Base-by-base conservation (phyloP, 2,797 vertebrate species). In the Phaenicophaeus curvirostris region DNA sequence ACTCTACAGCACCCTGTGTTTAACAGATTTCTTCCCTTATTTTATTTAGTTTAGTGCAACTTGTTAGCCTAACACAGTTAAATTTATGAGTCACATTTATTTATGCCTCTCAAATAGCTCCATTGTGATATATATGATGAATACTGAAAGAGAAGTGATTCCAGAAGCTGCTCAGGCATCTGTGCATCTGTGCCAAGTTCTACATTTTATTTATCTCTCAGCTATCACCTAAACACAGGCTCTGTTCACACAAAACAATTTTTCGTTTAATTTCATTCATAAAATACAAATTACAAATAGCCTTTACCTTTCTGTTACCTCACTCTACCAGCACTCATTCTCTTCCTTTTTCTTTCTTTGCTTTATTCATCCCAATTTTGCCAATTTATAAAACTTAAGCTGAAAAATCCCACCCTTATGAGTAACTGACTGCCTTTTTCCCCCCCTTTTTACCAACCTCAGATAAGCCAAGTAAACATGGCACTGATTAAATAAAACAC, bases 191-290 rank as follows among this genome's bases (percentile, higher is more conserved):
- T 94, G 96, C 95, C 97, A 98, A 96, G 77, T 97, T 96, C 94
- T 85, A 95, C 94, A 95, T 96, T 92, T 74, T 93, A 92, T 95
- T 97, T 97, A 97, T 97, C 97, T 97, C 85, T 89, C 93, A 95
- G 82, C 96, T 97, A 97, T 97, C 97, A 1, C 94, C 89, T 89
- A 92, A 97, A 96, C 87, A 97, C 96, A 98, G 97, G 88, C 91
- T 95, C 55, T 30, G 77, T 91, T 96, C 93, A 61, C 89, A 39
- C 57, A 90, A 91, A 96, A 86, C n/a, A 54, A 16, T 14, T 90
- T 94, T 95, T 86, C 54, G 93, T 93, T 96, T 87, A 51, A 87
- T 96, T 96, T 67, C 55, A 65, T 48, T 66, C 77, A 82, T 68
- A 95, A 94, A 95, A 97, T 94, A 92, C 83, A 93, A 96, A 96